A percentile compares a stretch with the other conserved stretches of the same genome.
Conservation (phyloP, 2,113 vertebrate species). For the Australoheros scitulus region DNA sequence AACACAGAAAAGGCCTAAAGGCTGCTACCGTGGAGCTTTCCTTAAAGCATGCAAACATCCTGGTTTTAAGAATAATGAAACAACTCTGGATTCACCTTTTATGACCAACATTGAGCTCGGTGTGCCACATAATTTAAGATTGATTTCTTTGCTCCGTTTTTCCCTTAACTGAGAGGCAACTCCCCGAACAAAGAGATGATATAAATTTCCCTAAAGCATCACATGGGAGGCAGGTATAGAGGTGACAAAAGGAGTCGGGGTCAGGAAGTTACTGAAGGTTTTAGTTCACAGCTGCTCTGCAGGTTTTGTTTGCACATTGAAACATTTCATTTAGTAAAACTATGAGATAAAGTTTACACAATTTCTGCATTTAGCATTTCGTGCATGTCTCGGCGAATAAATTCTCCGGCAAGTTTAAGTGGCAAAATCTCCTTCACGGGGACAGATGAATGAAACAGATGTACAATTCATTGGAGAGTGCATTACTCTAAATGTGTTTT, state of each 20-base stretch:
- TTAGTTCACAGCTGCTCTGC: background rate
- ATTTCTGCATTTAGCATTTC: background rate
- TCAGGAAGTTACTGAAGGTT: conserved; percentile 7
- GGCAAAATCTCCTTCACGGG: conserved; percentile 5
- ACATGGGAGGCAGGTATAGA: conserved; percentile 14
- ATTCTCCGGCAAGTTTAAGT: background rate
- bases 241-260: background rate
- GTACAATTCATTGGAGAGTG: conserved; percentile 1
- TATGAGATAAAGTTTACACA: background rate
- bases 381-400: background rate
- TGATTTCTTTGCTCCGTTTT: background rate
- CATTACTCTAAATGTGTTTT: conserved; percentile 24
- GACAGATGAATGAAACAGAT: conserved; percentile 27
- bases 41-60: background rate
- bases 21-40: conserved; percentile 35
- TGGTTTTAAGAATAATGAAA: conserved; percentile 28
- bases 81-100: background rate
- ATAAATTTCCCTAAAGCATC: background rate
- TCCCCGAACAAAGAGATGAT: conserved; percentile 9
- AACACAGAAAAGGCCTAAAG: conserved; percentile 27
- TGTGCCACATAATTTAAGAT: background rate
- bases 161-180: background rate
- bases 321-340: background rate
- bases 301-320: conserved; percentile 4
- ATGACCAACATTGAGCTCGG: background rate